Evolutionary conservation across 2,113 vertebrate genomes (phyloP), one percentile per base, ranked within the genome.

Genomic region (Seriola rivoliana): DNA sequence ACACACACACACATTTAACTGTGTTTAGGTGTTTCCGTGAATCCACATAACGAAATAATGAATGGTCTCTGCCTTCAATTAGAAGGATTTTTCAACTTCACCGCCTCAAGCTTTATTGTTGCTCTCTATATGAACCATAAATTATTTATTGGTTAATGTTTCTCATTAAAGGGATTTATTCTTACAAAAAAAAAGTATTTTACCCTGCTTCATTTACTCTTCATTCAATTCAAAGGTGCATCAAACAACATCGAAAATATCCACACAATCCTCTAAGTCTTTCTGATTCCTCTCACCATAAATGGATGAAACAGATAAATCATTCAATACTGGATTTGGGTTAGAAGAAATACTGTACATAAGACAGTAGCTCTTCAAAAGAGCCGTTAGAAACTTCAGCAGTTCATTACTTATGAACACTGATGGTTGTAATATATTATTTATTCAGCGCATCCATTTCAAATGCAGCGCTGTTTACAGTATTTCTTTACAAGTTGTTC

Each of bases 361-460:
- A 55, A 75, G 64, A 58, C 67, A 65, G 70, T 46, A 46, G 59
- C 67, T 80, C 87, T 81, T 90, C 87, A 89, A 81, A 87, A 78
- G 85, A 89, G 71, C 78, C 74, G 84, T 74, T 82, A 25, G 59
- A 89, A 80, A 75, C 79, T 85, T 85, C 81, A 84, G 80, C 63
- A 55, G 60, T 78, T 88, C 84, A 84, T 90, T 85, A 89, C 85
- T 84, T 77, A 74, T 77, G 77, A 90, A 85, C 55, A 17, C 68
- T 83, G 74, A 81, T 90, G 85, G 85, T 86, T 89, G 81, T 87
- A 73, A 89, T 91, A 62, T 81, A 89, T 93, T 91, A 93, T 91
- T 89, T 84, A 93, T 90, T 75, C 68, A 84, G 81, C 75, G 75
- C 67, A 85, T 69, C 59, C 71, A 66, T 89, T 89, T 82, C 52